phyloP scores from a whole-genome alignment of 1,140 invertebrate genomes.

The Drosophila bifasciata region DNA sequence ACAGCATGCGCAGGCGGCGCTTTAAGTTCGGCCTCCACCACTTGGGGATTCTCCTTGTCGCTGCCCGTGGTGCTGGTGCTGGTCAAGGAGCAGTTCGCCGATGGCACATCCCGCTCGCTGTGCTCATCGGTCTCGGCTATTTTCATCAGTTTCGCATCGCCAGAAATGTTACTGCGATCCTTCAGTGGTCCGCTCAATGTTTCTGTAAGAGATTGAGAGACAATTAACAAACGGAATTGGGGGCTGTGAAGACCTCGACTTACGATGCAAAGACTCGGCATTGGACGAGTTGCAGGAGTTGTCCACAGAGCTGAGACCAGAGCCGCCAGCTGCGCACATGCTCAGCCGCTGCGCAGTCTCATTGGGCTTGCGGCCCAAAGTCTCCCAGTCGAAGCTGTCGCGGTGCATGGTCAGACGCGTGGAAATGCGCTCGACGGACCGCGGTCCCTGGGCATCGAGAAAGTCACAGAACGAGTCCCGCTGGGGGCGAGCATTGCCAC shows the following conservation, averaged over 20 bases:
- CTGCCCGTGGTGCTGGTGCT: slow-evolving; percentile 39
- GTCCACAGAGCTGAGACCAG: slow-evolving; percentile 28
- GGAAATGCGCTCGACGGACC: slow-evolving; percentile 62
- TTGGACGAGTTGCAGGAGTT: slow-evolving; percentile 31
- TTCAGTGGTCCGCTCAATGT: slow-evolving; percentile 59
- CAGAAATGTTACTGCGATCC: slow-evolving; percentile 71
- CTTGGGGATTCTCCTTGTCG: slow-evolving; percentile 70
- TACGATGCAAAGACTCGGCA: slow-evolving; percentile 58
- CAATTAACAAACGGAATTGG: background rate
- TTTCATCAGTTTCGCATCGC: slow-evolving; percentile 60
- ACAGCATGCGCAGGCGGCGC: slow-evolving; percentile 51
- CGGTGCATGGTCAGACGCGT: slow-evolving; percentile 55
- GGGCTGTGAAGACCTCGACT: background rate
- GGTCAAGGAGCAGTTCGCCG: slow-evolving; percentile 31
- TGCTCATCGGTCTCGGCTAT: slow-evolving; percentile 71
- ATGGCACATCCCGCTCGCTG: slow-evolving; percentile 28
- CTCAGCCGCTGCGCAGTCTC: slow-evolving; percentile 43
- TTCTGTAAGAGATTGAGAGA: slow-evolving; percentile 27
- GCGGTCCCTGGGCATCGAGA: slow-evolving; percentile 60
- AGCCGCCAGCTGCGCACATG: slow-evolving; percentile 18
- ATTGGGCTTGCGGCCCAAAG: slow-evolving; percentile 40
- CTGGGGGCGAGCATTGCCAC: slow-evolving; percentile 24
- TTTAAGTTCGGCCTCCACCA: slow-evolving; percentile 36
- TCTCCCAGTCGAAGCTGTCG: slow-evolving; percentile 81
- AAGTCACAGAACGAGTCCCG: slow-evolving; percentile 82